phyloP scores from a whole-genome alignment of 2,113 vertebrate species.

The Herpetotheres cachinnans region DNA sequence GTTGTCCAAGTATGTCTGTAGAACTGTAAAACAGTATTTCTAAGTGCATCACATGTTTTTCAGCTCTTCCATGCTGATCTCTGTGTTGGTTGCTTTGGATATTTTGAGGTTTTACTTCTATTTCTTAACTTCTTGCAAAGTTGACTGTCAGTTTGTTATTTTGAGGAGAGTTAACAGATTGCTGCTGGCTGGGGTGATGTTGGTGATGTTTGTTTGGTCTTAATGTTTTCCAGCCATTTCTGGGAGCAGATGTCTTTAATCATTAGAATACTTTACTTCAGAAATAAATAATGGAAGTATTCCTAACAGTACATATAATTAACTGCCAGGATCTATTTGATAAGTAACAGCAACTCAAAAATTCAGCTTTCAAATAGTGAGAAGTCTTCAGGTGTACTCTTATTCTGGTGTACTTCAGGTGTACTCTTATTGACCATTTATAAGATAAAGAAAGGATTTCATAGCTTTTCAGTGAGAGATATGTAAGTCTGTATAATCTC shows the following conservation, averaged over 20 bases:
- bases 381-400: not conserved
- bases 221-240: not conserved
- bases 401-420: not conserved
- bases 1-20: not conserved
- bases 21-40: not conserved
- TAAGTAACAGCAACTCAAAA: not conserved
- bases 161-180: not conserved
- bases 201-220: not conserved
- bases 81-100: not conserved
- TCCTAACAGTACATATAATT: not conserved
- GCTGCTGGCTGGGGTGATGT: not conserved
- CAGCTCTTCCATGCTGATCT: not conserved
- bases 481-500: not conserved
- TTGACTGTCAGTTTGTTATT: not conserved
- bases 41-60: not conserved
- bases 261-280: not conserved
- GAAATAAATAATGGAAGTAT: not conserved
- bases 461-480: not conserved
- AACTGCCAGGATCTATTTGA: not conserved
- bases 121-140: not conserved
- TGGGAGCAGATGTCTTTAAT: not conserved
- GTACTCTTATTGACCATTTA: not conserved
- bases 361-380: not conserved
- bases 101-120: not conserved
- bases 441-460: not conserved